Evolutionary conservation across 2,888 invertebrate genomes (phyloP).

Genomic region (Tholera decimalis): DNA sequence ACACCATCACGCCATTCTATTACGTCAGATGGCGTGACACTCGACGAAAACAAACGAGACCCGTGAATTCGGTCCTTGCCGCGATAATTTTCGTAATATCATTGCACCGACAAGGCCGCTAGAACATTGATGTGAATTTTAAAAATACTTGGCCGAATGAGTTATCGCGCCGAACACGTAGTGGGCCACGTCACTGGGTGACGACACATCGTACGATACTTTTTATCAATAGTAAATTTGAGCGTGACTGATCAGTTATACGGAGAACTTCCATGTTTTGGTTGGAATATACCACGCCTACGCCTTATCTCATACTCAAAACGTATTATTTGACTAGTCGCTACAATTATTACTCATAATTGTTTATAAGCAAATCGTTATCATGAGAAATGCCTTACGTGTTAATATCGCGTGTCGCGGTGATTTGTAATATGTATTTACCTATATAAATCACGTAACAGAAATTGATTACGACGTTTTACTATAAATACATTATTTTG

Average conservation of each 20-base stretch:
- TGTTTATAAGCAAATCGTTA: slow-evolving; percentile 60
- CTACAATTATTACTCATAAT: slow-evolving; percentile 59
- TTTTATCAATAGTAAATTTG: slow-evolving; percentile 68
- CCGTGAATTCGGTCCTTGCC: slow-evolving; percentile 46
- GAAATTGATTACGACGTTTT: slow-evolving; percentile 40
- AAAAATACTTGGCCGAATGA: slow-evolving; percentile 63
- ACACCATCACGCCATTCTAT: slow-evolving; percentile 43
- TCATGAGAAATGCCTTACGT: slow-evolving; percentile 52
- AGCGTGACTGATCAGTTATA: slow-evolving; percentile 64
- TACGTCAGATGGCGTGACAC: slow-evolving; percentile 57
- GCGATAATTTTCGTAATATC: slow-evolving; percentile 55
- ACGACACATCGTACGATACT: slow-evolving; percentile 86
- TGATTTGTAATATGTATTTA: slow-evolving; percentile 48
- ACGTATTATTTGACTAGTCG: slow-evolving; percentile 32
- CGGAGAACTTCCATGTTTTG: slow-evolving; percentile 64
- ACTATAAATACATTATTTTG: slow-evolving; percentile 10
- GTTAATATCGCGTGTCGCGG: slow-evolving; percentile 38
- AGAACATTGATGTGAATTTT: slow-evolving; percentile 62
- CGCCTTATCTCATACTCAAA: slow-evolving; percentile 54
- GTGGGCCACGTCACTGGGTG: slow-evolving; percentile 79
- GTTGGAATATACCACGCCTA: slow-evolving; percentile 54
- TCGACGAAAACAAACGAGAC: slow-evolving; percentile 33
- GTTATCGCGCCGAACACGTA: slow-evolving; percentile 67
- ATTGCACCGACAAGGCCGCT: slow-evolving; percentile 59
- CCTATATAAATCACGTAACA: slow-evolving; percentile 53